A percentile compares a stretch with the other conserved stretches of the same genome.
These are phyloP conservation scores for Crenuchus spilurus DNA, from an alignment of 2,797 vertebrate species.

Conservation along the genomic window DNA sequence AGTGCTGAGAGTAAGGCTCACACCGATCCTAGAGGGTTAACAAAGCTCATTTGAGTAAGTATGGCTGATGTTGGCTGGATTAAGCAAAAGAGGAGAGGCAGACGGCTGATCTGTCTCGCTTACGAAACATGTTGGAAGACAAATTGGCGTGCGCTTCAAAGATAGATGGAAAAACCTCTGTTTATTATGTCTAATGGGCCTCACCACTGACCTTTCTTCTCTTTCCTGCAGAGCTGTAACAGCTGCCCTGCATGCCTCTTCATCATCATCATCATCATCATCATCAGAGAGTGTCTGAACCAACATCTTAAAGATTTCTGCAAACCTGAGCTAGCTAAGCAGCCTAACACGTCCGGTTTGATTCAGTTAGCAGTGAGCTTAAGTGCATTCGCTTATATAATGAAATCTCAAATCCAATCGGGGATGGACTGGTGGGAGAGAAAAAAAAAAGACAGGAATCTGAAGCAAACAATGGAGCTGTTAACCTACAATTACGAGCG, in stretches of 20 bases:
- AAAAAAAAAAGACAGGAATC: slow-evolving; percentile 28
- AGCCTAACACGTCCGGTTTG: slow-evolving; percentile 70
- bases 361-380: slow-evolving; percentile 76
- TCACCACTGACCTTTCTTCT: slow-evolving; percentile 20
- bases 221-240: slow-evolving; percentile 61
- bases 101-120: slow-evolving; percentile 7
- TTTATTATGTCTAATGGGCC: slow-evolving; percentile 50
- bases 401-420: slow-evolving; percentile 79
- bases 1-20: slow-evolving; percentile 2
- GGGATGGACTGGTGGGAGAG: slow-evolving; percentile 53
- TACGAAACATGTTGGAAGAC: slow-evolving; percentile 32
- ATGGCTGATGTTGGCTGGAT: background rate
- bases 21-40: background rate
- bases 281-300: slow-evolving; percentile 70
- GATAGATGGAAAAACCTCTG: slow-evolving; percentile 46
- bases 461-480: slow-evolving; percentile 23
- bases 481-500: background rate
- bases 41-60: background rate
- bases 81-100: slow-evolving; percentile 3
- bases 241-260: slow-evolving; percentile 70
- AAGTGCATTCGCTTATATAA: slow-evolving; percentile 75
- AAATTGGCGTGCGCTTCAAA: slow-evolving; percentile 53
- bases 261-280: slow-evolving; percentile 78
- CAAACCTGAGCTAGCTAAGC: slow-evolving; percentile 72
- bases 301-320: slow-evolving; percentile 75